These are phyloP conservation scores for Microcaecilia unicolor DNA, from an alignment of 2,797 vertebrate species.

Conservation along the genomic window DNA sequence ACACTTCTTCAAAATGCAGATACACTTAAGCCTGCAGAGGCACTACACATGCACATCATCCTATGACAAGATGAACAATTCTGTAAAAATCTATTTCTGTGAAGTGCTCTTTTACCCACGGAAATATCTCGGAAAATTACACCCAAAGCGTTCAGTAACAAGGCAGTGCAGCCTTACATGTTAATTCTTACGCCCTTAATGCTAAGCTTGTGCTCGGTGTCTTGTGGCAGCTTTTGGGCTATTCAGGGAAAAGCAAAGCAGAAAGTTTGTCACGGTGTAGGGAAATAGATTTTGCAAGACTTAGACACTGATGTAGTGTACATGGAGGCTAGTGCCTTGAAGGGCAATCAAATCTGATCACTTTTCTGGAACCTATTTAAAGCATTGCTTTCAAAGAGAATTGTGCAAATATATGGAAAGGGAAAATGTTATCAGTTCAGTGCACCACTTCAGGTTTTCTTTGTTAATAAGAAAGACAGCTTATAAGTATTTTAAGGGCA, in stretches of 20 bases:
- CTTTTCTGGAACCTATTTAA: constrained; percentile 2
- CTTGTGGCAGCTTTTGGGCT: constrained; percentile 94
- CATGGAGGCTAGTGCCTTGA: constrained; percentile 9
- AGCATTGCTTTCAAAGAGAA: constrained; percentile 4
- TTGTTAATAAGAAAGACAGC: too few relatives aligned
- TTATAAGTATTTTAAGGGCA: neutral
- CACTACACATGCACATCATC: too few relatives aligned
- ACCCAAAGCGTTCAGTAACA: too few relatives aligned
- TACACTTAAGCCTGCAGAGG: too few relatives aligned
- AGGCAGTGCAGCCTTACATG: constrained; percentile 67
- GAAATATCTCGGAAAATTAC: too few relatives aligned
- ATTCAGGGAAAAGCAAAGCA: constrained; percentile 46
- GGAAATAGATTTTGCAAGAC: constrained; percentile 22
- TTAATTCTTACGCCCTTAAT: constrained; percentile 85
- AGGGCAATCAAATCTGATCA: constrained; percentile 20
- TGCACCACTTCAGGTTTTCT: too few relatives aligned
- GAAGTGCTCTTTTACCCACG: too few relatives aligned
- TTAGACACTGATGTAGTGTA: constrained; percentile 17
- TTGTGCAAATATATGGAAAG: neutral
- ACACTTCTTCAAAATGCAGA: too few relatives aligned
- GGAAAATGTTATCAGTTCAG: neutral
- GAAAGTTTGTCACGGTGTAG: constrained; percentile 36
- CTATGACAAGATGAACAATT: too few relatives aligned
- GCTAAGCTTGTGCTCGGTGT: constrained; percentile 86
- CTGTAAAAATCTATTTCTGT: too few relatives aligned